A percentile compares a stretch with the other conserved stretches of the same genome.
Evolutionary conservation across 1,140 invertebrate species (phyloP).

Genomic region (Pissodes strobi): DNA sequence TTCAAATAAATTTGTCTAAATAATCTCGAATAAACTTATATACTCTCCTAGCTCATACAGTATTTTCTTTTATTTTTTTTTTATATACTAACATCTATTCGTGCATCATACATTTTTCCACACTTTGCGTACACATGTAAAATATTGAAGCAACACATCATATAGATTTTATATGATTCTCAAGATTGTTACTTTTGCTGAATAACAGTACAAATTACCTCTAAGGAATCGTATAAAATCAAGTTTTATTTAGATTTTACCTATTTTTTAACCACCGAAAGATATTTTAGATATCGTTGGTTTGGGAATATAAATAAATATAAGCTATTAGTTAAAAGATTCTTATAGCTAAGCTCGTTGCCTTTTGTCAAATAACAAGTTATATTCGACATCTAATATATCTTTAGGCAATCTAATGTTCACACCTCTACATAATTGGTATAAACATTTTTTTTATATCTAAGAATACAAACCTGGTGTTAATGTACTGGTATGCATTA

Average conservation of each 20-base stretch:
- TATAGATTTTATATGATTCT: constrained; percentile 1
- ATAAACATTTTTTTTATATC: too few species aligned
- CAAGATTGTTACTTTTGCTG: too few species aligned
- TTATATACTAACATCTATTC: constrained; percentile 19
- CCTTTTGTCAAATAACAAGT: too few species aligned
- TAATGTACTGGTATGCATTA: too few species aligned
- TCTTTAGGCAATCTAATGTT: too few species aligned
- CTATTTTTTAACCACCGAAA: not conserved
- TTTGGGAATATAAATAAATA: not conserved
- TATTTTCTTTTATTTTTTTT: not conserved
- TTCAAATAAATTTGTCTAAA: not conserved
- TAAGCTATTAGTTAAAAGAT: not conserved
- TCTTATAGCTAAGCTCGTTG: too few species aligned
- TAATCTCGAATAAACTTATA: not conserved
- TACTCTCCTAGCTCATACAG: not conserved
- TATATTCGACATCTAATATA: too few species aligned
- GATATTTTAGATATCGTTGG: not conserved
- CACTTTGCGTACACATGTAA: constrained; percentile 2
- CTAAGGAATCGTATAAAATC: not conserved
- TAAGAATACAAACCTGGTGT: too few species aligned
- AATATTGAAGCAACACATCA: not conserved
- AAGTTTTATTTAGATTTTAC: too few species aligned
- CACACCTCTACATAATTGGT: too few species aligned
- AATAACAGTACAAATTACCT: not conserved
- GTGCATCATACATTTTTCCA: constrained; percentile 28